Evolutionary conservation across 2,113 vertebrate species (phyloP).

Genomic region (Callospermophilus lateralis): DNA sequence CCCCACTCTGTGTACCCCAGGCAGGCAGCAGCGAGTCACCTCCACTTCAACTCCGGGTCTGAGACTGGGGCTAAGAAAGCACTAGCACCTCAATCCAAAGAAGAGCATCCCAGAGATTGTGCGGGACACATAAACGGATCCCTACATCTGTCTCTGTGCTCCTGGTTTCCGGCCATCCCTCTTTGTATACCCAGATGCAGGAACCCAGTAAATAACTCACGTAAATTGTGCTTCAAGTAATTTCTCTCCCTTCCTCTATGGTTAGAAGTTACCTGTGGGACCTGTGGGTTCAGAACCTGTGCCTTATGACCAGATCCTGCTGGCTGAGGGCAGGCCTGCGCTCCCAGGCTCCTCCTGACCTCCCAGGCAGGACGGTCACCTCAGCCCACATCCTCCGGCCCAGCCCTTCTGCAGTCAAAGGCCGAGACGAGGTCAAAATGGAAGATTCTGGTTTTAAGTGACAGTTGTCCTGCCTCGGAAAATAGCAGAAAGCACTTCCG

Average conservation of each 20-base stretch:
- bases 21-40: not conserved
- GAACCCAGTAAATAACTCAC: not conserved
- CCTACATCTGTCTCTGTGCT: not conserved
- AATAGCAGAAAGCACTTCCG: not conserved
- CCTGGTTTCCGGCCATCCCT: not conserved
- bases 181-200: not conserved
- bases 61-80: not conserved
- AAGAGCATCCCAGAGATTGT: constrained; percentile 32
- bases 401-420: not conserved
- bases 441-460: not conserved
- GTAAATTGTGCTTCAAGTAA: not conserved
- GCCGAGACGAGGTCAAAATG: not conserved
- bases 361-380: not conserved
- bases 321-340: not conserved
- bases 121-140: not conserved
- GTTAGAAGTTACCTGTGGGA: not conserved
- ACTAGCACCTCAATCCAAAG: constrained; percentile 27
- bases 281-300: not conserved
- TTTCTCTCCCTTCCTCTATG: not conserved
- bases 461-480: not conserved
- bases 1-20: rapidly evolving
- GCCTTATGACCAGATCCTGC: not conserved
- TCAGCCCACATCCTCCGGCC: no score
- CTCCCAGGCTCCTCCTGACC: not conserved
- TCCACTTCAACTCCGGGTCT: not conserved